phyloP scores from a whole-genome alignment of 2,113 vertebrate genomes.

The Pseudonaja textilis region DNA sequence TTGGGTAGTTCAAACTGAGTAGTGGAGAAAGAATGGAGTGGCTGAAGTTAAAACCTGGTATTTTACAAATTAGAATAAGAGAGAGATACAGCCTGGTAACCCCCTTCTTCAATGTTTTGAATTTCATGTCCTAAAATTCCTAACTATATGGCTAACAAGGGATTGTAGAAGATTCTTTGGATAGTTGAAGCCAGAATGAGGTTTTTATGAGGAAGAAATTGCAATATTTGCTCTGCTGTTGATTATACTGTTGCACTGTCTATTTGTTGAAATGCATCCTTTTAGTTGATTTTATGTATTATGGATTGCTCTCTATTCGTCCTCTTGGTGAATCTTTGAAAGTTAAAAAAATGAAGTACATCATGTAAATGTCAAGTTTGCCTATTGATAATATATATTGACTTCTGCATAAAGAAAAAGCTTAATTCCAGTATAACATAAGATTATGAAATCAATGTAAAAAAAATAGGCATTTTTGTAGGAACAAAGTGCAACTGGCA shows the following conservation, averaged over 20 bases:
- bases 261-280: background rate
- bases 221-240: background rate
- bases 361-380: background rate
- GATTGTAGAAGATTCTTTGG: background rate
- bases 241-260: background rate
- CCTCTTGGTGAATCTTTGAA: background rate
- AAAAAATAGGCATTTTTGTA: background rate
- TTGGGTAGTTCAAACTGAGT: background rate
- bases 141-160: background rate
- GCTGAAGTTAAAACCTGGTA: background rate
- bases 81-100: background rate
- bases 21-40: background rate
- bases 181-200: background rate
- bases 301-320: background rate
- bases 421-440: background rate
- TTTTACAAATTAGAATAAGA: background rate
- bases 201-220: background rate
- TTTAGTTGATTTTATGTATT: background rate
- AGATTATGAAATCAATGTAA: background rate
- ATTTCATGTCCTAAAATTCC: background rate
- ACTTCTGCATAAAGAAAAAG: background rate
- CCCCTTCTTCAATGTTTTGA: background rate
- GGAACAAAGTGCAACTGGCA: background rate
- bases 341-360: background rate
- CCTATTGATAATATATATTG: background rate